phyloP scores from a whole-genome alignment of 2,113 vertebrate species.

The Tursiops truncatus region DNA sequence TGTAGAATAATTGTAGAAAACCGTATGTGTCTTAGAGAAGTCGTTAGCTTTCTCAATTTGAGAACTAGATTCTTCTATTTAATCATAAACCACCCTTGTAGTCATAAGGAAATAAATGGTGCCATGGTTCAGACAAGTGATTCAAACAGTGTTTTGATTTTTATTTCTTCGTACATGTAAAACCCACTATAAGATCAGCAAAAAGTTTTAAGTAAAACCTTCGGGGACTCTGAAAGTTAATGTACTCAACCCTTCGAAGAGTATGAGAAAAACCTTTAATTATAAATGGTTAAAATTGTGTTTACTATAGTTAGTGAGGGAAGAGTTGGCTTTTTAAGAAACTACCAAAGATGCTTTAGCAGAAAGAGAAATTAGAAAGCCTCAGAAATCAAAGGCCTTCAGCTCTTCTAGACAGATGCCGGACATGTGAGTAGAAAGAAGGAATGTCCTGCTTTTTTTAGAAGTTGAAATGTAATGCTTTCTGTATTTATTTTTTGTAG shows the following conservation, averaged over 20 bases:
- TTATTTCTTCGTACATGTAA: slow-evolving; percentile 23
- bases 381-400: slow-evolving; percentile 41
- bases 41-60: slow-evolving; percentile 15
- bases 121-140: slow-evolving; percentile 6
- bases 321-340: slow-evolving; percentile 40
- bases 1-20: not conserved
- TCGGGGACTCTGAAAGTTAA: not conserved
- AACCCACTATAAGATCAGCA: slow-evolving; percentile 25
- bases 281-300: slow-evolving; percentile 3
- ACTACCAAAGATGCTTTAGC: slow-evolving; percentile 17
- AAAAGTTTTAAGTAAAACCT: slow-evolving; percentile 12
- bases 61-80: slow-evolving; percentile 25
- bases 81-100: slow-evolving; percentile 26
- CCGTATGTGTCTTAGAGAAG: not conserved
- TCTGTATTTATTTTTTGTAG: not conserved
- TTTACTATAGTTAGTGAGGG: slow-evolving; percentile 8
- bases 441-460: not conserved
- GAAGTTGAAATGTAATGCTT: not conserved
- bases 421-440: not conserved
- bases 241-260: not conserved
- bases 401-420: not conserved
- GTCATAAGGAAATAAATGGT: slow-evolving; percentile 40
- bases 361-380: slow-evolving; percentile 34
- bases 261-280: slow-evolving; percentile 15
- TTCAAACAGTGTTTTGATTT: slow-evolving; percentile 1